Evolutionary conservation across 1,140 invertebrate genomes (phyloP), one percentile per base, ranked within the genome.

Genomic region (Neodiprion fabricii): DNA sequence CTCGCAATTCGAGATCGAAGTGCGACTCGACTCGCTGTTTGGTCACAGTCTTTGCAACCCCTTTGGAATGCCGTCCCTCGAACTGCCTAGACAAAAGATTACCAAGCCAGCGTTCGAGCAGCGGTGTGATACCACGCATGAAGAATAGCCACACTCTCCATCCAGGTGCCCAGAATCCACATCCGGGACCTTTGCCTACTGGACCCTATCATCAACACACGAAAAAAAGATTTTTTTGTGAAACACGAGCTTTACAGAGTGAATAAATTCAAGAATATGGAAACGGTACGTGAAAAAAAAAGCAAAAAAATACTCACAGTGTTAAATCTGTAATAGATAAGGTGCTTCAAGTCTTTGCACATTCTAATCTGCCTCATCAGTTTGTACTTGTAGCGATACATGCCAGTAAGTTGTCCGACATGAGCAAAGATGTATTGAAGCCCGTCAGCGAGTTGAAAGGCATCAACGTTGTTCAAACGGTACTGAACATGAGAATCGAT

Each of bases 101-200:
- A 12, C 98, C 99, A 5, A 99, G 90, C 99, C 99, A 99, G 68
- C 98, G 90, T 86, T 99, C 99, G 17, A 99, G 87, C 14, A 99
- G 88, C 0, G 99, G 99, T 0, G 99, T 99, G 74, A 99, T 99
- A 28, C 99, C 99, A 76, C 99, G 91, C 96, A 99, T 97, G 85
- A 99, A 99, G 90, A 99, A 99, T 8, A 99, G 87, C 99, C 99
- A 99, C 2, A 99, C 98, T 71, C 99, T 91, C 99, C 99, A 99
- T 4, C 98, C 98, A 0, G 99, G 98, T 0, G 98, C 97, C 99
- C 99, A 99, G 85, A 99, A 95, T 47, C 98, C 99, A 90, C 98
- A 99, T 2, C 99, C 99, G 1, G 98, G 99, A 48, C 99, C 99
- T 91, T 99, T 99, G 7, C 98, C 97, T 49, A 99, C 97, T 9